A percentile compares a stretch with the other conserved stretches of the same genome.
Evolutionary conservation across 2,113 vertebrate species (phyloP).

Genomic region (Tinamus guttatus): DNA sequence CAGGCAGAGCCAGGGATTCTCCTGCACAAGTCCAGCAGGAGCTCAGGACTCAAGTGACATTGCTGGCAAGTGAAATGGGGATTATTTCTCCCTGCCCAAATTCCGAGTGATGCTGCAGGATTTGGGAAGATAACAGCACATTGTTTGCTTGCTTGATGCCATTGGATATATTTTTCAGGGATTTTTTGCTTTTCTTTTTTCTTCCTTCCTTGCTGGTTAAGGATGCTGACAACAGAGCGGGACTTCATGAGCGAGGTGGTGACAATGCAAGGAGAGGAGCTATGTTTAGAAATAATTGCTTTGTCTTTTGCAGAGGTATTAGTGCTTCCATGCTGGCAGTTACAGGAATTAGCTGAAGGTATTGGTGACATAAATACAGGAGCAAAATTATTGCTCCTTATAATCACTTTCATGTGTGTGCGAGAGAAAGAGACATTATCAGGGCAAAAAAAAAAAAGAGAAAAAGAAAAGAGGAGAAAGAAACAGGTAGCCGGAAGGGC

Average conservation of each 20-base stretch:
- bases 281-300: slow-evolving; percentile 74
- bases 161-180: rapidly evolving
- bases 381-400: not conserved
- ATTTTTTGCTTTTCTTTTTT: rapidly evolving
- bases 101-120: not conserved
- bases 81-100: rapidly evolving
- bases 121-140: rapidly evolving
- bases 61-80: rapidly evolving
- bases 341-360: slow-evolving; percentile 54
- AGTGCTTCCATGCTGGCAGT: slow-evolving; percentile 34
- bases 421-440: rapidly evolving
- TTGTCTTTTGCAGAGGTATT: slow-evolving; percentile 67
- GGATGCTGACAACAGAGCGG: not conserved
- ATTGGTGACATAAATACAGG: slow-evolving; percentile 1
- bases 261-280: slow-evolving; percentile 24
- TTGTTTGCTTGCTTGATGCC: not conserved
- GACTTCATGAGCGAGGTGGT: slow-evolving; percentile 10
- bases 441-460: not conserved
- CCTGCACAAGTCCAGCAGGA: rapidly evolving
- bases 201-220: not conserved
- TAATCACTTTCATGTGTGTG: not conserved
- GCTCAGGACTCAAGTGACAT: rapidly evolving
- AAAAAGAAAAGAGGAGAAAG: not conserved
- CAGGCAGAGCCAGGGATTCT: not conserved
- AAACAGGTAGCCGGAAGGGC: not conserved